Percentiles rank a stretch among this genome's conserved stretches.
Conservation (phyloP, 2,797 vertebrate genomes). For the Clarias pachynema region DNA sequence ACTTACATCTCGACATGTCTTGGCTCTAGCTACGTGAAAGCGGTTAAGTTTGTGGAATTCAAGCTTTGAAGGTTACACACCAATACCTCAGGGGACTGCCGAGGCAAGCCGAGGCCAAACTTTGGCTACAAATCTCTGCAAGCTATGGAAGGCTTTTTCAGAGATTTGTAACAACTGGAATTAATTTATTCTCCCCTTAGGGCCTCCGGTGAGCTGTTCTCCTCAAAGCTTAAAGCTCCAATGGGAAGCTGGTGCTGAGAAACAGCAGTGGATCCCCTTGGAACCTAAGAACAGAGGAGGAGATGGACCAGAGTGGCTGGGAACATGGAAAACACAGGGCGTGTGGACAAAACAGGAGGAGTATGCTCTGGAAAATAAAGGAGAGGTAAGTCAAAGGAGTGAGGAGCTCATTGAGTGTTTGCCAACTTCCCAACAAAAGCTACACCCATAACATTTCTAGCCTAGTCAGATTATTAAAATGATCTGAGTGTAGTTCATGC, state of each 20-base stretch:
- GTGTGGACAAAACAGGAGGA: conserved; percentile 22
- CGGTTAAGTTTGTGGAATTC: conserved; percentile 16
- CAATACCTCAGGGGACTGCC: conserved; percentile 25
- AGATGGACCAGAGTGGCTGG: conserved; percentile 29
- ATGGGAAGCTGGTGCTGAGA: conserved; percentile 40
- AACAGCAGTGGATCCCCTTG: conserved; percentile 30
- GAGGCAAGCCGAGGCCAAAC: conserved; percentile 24
- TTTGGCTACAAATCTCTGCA: conserved; percentile 16
- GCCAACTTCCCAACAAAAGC: neutral
- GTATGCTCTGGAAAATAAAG: conserved; percentile 40
- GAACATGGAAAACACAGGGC: neutral
- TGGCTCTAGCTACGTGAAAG: conserved; percentile 26
- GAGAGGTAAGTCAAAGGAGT: conserved; percentile 38
- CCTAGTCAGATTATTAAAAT: neutral
- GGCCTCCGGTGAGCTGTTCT: conserved; percentile 43
- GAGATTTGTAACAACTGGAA: conserved; percentile 40
- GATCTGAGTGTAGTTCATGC: neutral
- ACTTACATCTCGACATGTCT: conserved; percentile 28
- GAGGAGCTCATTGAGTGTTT: neutral
- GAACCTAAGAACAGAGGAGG: conserved; percentile 40
- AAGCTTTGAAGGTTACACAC: conserved; percentile 14
- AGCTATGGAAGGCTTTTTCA: conserved; percentile 7
- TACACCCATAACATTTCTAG: neutral
- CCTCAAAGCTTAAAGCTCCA: conserved; percentile 35
- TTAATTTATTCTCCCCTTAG: conserved; percentile 56